Conservation (phyloP, 2,113 vertebrate genomes). For the Melierax canorus region DNA sequence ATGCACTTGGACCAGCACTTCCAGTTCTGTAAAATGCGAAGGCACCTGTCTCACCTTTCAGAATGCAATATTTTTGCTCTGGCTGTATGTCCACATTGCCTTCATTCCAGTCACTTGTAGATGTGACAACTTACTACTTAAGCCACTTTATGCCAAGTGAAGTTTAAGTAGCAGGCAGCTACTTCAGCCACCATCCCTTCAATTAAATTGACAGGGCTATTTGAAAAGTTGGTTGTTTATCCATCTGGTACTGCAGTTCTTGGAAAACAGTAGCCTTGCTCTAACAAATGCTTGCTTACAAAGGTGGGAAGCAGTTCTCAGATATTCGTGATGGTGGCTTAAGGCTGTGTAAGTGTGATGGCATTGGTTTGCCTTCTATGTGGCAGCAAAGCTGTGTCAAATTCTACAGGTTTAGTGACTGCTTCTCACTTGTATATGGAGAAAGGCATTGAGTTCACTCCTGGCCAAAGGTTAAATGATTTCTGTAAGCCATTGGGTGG, state of each 20-base stretch:
- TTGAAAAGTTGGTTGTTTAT: neutral
- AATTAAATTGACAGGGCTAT: neutral
- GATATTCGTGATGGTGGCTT: neutral
- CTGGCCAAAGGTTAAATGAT: neutral
- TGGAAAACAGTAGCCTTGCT: neutral
- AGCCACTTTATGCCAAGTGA: no score
- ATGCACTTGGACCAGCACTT: neutral
- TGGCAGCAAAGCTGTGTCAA: neutral
- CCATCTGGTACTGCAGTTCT: neutral
- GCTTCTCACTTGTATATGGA: accelerated
- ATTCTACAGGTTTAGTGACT: neutral
- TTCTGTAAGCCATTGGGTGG: neutral
- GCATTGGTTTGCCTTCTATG: neutral
- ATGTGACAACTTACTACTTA: neutral
- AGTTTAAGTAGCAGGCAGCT: neutral
- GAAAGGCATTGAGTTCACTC: neutral
- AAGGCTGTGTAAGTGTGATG: neutral
- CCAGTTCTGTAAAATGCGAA: neutral
- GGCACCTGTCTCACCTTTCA: neutral
- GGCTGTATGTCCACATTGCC: accelerated
- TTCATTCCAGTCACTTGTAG: neutral
- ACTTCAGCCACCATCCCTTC: neutral
- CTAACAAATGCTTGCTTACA: accelerated
- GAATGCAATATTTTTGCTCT: neutral
- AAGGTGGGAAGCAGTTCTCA: neutral